Conservation (phyloP, 2,797 vertebrate genomes). For the Botia almorhae region DNA sequence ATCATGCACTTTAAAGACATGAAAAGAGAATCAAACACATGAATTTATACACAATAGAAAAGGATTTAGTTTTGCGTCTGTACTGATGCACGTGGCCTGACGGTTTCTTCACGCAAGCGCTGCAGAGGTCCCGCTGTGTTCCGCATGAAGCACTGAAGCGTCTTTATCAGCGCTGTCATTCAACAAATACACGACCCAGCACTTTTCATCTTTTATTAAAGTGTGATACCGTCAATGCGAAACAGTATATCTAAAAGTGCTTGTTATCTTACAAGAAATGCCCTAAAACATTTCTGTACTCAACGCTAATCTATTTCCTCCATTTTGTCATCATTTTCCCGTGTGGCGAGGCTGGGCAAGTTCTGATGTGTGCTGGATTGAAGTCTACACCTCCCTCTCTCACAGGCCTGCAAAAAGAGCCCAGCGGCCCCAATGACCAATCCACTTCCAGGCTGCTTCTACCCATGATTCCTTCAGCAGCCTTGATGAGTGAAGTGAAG, state of each 20-base stretch:
- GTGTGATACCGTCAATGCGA: background rate
- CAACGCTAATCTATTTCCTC: background rate
- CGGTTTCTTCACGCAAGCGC: background rate
- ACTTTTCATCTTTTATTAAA: conserved; percentile 37
- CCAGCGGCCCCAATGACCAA: background rate
- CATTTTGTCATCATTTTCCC: background rate
- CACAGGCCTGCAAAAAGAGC: background rate
- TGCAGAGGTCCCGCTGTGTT: background rate
- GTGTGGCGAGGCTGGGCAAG: background rate
- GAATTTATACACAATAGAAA: background rate
- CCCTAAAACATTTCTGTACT: conserved; percentile 9
- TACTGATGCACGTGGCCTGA: background rate
- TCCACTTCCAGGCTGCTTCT: conserved; percentile 5
- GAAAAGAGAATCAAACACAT: too few species aligned
- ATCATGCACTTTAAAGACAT: too few species aligned
- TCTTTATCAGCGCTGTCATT: background rate
- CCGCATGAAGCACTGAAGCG: background rate
- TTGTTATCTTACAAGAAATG: background rate
- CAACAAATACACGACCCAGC: background rate
- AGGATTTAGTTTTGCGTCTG: background rate
- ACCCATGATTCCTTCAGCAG: background rate
- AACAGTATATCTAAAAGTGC: conserved; percentile 12
- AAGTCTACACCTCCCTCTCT: background rate
- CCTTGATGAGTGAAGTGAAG: background rate
- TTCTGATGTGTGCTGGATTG: background rate